phyloP scores from a whole-genome alignment of 2,888 invertebrate species.

The Ophraella communa region DNA sequence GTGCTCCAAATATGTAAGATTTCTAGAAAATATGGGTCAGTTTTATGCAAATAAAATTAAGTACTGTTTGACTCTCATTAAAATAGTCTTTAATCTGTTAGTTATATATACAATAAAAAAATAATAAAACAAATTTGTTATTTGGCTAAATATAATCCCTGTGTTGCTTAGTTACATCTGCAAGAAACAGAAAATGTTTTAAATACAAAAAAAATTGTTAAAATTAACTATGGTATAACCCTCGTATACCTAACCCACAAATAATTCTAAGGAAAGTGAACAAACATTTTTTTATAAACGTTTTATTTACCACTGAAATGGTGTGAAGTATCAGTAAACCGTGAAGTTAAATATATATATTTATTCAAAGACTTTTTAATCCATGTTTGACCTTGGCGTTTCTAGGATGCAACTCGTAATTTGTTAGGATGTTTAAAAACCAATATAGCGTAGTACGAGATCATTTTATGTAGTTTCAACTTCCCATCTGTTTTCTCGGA shows the following conservation, averaged over 20 bases:
- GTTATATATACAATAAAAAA: no score
- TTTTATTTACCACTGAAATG: not conserved
- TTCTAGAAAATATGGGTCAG: no score
- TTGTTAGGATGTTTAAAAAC: conserved; percentile 15
- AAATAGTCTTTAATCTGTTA: no score
- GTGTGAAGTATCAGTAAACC: not conserved
- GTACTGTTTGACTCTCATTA: no score
- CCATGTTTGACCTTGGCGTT: conserved; percentile 3
- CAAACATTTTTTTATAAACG: not conserved
- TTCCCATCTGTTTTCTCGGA: conserved; percentile 33
- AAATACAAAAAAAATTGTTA: no score
- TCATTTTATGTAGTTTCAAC: conserved; percentile 30
- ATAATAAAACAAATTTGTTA: no score
- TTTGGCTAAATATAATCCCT: no score
- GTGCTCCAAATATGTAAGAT: no score
- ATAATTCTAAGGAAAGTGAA: not conserved
- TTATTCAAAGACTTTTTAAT: conserved; percentile 1
- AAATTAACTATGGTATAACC: not conserved
- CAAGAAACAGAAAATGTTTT: no score
- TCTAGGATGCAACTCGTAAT: conserved; percentile 11
- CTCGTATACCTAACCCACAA: not conserved
- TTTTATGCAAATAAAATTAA: no score
- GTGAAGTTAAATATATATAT: not conserved
- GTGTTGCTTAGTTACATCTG: no score
- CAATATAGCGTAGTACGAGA: conserved; percentile 20